These are phyloP conservation scores for Neuroscelio doddi DNA, from an alignment of 2,888 invertebrate genomes.

Conservation along the genomic window DNA sequence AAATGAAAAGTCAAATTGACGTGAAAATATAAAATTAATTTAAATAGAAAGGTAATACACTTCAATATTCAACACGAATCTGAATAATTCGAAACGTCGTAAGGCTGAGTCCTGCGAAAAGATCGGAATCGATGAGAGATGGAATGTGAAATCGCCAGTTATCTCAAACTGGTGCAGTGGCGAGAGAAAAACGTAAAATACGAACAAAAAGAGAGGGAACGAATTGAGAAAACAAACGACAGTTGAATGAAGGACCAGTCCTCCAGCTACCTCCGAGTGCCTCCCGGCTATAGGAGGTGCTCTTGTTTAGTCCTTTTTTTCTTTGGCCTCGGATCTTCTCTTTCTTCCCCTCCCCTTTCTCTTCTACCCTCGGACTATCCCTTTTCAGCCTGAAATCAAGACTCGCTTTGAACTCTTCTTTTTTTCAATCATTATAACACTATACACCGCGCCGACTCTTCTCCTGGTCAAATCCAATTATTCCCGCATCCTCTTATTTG, in stretches of 20 bases:
- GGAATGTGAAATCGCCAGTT: constrained; percentile 36
- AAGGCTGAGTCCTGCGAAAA: constrained; percentile 1
- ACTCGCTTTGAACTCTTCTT: constrained; percentile 46
- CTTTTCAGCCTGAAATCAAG: constrained; percentile 52
- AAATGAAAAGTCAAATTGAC: too few species aligned
- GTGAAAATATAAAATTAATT: too few species aligned
- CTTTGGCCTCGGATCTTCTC: constrained; percentile 28
- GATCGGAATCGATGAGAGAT: constrained; percentile 34
- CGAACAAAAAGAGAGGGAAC: constrained; percentile 7
- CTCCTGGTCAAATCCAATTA: constrained; percentile 56
- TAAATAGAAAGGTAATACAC: too few species aligned
- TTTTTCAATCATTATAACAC: constrained; percentile 56
- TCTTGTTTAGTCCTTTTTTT: constrained; percentile 40
- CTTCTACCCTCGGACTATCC: constrained; percentile 26
- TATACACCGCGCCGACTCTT: constrained; percentile 45
- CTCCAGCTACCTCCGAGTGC: constrained; percentile 38
- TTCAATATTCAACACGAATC: too few species aligned
- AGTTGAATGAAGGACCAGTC: constrained; percentile 50
- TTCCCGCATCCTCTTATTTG: constrained; percentile 47
- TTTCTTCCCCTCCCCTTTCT: constrained; percentile 12
- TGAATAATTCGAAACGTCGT: background rate
- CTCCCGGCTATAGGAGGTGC: constrained; percentile 39
- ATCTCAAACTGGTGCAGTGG: constrained; percentile 25
- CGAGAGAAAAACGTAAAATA: constrained; percentile 1
- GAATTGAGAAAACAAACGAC: constrained; percentile 50